Conservation (phyloP, 2,888 invertebrate genomes). For the Dryadula phaetusa region DNA sequence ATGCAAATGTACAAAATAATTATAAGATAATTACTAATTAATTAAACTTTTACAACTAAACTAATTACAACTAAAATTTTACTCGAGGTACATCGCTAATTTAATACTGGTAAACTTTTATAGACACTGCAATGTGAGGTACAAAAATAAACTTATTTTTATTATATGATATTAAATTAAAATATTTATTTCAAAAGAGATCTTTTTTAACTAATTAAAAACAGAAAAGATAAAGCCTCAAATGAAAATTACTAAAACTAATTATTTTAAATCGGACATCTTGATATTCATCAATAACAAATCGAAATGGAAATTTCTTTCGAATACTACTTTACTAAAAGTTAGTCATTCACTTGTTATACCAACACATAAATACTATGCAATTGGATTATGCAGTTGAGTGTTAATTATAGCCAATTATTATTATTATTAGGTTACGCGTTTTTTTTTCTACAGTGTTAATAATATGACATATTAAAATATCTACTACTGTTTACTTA, state of each 20-base stretch:
- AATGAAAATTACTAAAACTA: not conserved
- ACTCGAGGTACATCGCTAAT: not conserved
- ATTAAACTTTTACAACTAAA: too few relatives aligned
- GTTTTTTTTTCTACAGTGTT: not conserved
- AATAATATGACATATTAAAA: not conserved
- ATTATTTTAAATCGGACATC: not conserved
- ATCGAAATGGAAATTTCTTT: not conserved
- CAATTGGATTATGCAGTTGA: too few relatives aligned
- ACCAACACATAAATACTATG: too few relatives aligned
- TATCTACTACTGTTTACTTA: not conserved
- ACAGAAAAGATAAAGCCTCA: conserved; percentile 8
- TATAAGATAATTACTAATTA: not conserved
- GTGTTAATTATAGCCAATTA: not conserved
- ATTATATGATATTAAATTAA: too few relatives aligned
- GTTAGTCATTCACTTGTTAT: too few relatives aligned
- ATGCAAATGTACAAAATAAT: conserved; percentile 3
- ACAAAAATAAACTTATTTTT: too few relatives aligned
- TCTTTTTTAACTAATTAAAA: not conserved
- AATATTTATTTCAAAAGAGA: not conserved
- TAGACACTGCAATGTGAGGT: too few relatives aligned
- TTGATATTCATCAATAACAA: not conserved
- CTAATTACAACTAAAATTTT: not conserved
- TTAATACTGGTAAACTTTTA: conserved; percentile 10
- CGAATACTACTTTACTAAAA: too few relatives aligned
- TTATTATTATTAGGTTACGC: not conserved